Evolutionary conservation across 2,797 vertebrate genomes (phyloP), one percentile per base, ranked within the genome.

Genomic region (Enteromius fasciolatus): DNA sequence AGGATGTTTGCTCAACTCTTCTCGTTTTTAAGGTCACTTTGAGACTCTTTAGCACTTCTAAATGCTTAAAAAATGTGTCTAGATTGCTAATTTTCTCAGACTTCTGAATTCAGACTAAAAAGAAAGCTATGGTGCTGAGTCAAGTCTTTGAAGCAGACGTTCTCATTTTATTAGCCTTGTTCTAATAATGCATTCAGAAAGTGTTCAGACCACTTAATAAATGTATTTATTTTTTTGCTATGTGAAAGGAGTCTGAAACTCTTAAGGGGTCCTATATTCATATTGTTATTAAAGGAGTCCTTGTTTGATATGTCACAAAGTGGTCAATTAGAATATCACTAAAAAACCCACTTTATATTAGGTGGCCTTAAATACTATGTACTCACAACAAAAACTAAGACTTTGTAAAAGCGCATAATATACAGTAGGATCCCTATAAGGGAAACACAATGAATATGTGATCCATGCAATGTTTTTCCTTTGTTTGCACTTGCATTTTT

Each of bases 121-220:
- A 52, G 61, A 67, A 23, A 75, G 66, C 76, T 77, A 76, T 52
- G 54, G 3, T n/a, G 52, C 52, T 48, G 80, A 68, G 67, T 80
- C 31, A 52, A 73, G n/a, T 59, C 33, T 54, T 54, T 86, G 57
- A 79, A 36, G 15, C 28, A 18, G n/a, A 57, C 7, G 44, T 57
- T 70, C 63, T 82, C 5, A 72, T 70, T 64, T 25, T 61, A 72
- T 67, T 50, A 12, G 18, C 28, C 48, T 54, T 46, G 70, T 33
- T 64, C 17, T 15, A 31, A 6, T 3, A 50, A 18, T 48, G 41
- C 6, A 64, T 44, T 44, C 12, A 6, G 6, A 25, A 69, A 69
- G n/a, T 25, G 23, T 69, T 15, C n/a, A 23, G 39, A 44, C 7
- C 10, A 25, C 25, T 31, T 64, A 31, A 46, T 48, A 7, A 50